These are phyloP conservation scores for Marmota monax DNA, from an alignment of 2,113 vertebrate genomes.

Conservation along the genomic window DNA sequence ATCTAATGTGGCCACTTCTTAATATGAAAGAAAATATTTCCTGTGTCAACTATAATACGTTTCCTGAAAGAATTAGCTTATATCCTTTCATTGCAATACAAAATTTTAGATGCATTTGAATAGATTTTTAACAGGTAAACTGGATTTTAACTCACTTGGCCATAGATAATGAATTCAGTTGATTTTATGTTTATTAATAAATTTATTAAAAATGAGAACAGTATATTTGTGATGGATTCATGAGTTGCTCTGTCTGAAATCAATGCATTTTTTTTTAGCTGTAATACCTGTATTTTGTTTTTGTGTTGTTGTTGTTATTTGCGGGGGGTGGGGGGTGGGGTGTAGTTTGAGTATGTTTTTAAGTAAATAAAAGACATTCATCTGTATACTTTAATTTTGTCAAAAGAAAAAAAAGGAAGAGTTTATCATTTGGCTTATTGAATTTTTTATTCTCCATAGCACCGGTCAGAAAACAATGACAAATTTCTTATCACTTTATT, in stretches of 20 bases:
- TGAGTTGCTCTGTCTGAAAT: conserved; percentile 1
- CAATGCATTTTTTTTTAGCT: background rate
- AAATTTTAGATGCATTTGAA: background rate
- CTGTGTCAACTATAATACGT: background rate
- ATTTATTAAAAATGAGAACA: conserved; percentile 33
- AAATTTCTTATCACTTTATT: background rate
- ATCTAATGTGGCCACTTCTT: background rate
- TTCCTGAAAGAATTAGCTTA: conserved; percentile 12
- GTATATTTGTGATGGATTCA: conserved; percentile 5
- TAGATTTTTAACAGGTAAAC: conserved; percentile 6
- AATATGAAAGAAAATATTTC: background rate
- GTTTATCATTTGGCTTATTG: conserved; percentile 10
- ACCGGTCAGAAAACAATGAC: background rate
- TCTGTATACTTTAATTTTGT: background rate
- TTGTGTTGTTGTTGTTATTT: background rate
- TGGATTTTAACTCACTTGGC: background rate
- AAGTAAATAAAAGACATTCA: background rate
- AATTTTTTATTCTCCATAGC: background rate
- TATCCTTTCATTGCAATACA: background rate
- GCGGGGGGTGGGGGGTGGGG: background rate
- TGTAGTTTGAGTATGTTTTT: conserved; percentile 6
- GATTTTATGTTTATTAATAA: conserved; percentile 43
- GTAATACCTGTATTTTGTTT: background rate
- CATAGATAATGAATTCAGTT: background rate
- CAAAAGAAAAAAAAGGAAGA: background rate